phyloP scores from a whole-genome alignment of 2,888 invertebrate species.

The Polylopha cassiicola region DNA sequence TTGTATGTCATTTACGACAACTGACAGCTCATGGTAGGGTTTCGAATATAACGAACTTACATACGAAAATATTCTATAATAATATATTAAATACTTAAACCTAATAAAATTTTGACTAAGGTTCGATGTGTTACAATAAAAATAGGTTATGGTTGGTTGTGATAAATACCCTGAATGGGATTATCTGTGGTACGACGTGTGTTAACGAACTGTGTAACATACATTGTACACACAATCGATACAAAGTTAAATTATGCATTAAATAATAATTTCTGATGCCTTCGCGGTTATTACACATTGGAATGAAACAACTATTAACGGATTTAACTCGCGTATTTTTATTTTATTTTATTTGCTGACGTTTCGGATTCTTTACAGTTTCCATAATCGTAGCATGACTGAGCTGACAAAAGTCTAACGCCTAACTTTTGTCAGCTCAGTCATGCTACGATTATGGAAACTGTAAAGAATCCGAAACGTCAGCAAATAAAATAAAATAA shows the following conservation, averaged over 20 bases:
- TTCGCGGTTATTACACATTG: too few species aligned
- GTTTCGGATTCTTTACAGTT: too few species aligned
- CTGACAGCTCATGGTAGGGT: slow-evolving; percentile 30
- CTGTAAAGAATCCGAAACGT: too few species aligned
- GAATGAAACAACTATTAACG: too few species aligned
- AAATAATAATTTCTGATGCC: too few species aligned
- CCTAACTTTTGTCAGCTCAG: too few species aligned
- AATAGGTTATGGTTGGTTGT: slow-evolving; percentile 8
- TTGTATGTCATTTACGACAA: slow-evolving; percentile 31
- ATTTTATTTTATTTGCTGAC: too few species aligned
- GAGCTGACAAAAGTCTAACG: too few species aligned
- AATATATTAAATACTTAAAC: slow-evolving; percentile 66
- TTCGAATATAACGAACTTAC: slow-evolving; percentile 49
- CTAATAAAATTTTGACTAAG: slow-evolving; percentile 71
- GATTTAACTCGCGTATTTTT: too few species aligned
- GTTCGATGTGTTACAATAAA: slow-evolving; percentile 58
- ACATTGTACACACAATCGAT: slow-evolving; percentile 6
- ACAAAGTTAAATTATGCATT: slow-evolving; percentile 16
- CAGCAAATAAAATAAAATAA: too few species aligned
- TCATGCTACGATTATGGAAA: too few species aligned
- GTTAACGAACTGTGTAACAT: slow-evolving; percentile 6
- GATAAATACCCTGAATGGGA: slow-evolving; percentile 10
- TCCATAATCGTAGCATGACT: too few species aligned
- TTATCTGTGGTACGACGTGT: slow-evolving; percentile 9
- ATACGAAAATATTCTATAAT: slow-evolving; percentile 44